phyloP scores from a whole-genome alignment of 2,113 vertebrate species.

The Eupsittula cactorum region DNA sequence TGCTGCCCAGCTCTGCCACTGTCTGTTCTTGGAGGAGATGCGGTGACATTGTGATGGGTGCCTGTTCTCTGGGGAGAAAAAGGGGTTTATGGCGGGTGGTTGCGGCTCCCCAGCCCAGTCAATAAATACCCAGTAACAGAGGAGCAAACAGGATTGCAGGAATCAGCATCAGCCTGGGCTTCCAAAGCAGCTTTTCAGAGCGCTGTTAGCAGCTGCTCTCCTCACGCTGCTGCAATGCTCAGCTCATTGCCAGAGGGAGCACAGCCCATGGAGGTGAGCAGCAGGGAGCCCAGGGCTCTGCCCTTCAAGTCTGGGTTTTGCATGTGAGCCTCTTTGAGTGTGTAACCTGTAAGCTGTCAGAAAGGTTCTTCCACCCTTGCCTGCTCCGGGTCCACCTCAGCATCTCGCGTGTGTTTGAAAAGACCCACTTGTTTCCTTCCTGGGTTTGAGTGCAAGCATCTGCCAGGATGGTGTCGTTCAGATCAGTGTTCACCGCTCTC shows the following conservation, averaged over 20 bases:
- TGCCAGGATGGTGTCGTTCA: not conserved
- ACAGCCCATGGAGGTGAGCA: not conserved
- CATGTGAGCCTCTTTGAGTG: not conserved
- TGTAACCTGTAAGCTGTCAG: not conserved
- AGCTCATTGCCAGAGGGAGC: not conserved
- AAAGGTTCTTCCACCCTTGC: not conserved
- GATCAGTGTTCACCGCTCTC: accelerated
- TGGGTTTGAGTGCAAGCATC: not conserved
- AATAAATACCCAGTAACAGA: not conserved
- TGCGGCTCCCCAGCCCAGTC: not conserved
- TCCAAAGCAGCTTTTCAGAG: not conserved
- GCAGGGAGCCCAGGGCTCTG: not conserved
- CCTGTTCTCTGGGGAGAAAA: not conserved
- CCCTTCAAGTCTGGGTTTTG: not conserved
- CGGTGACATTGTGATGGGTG: not conserved
- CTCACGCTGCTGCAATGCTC: accelerated
- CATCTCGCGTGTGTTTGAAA: no score
- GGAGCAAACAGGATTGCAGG: not conserved
- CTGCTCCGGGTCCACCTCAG: not conserved
- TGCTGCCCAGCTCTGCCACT: accelerated
- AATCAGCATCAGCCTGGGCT: not conserved
- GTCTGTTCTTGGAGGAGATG: not conserved
- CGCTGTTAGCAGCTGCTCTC: not conserved
- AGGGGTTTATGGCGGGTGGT: not conserved
- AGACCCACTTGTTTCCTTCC: accelerated